A percentile compares a stretch with the other conserved stretches of the same genome.
Conservation (phyloP, 1,140 invertebrate species). For the Caerostris darwini region DNA sequence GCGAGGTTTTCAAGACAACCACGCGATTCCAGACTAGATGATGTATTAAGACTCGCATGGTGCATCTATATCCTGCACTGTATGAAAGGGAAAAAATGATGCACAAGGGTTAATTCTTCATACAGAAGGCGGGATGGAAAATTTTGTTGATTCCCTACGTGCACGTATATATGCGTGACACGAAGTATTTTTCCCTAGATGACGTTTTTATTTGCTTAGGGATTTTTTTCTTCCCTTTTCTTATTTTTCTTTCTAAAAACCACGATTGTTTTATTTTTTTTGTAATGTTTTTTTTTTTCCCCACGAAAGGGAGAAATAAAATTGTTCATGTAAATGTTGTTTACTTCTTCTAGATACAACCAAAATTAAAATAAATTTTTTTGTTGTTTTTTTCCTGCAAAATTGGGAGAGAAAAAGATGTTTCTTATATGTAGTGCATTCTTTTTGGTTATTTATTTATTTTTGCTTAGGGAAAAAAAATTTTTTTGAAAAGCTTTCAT, state of each 20-base stretch:
- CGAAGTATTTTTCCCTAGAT: not conserved
- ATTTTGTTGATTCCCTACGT: not conserved
- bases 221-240: not conserved
- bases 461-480: too few species aligned
- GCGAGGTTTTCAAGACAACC: not conserved
- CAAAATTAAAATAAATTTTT: too few species aligned
- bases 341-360: not conserved
- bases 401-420: too few species aligned
- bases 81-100: slow-evolving; percentile 25
- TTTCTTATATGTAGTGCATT: too few species aligned
- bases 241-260: not conserved
- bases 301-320: too few species aligned
- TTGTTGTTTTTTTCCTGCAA: too few species aligned
- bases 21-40: not conserved
- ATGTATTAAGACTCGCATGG: not conserved
- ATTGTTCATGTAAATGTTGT: too few species aligned
- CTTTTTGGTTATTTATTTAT: too few species aligned
- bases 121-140: not conserved
- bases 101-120: slow-evolving; percentile 40
- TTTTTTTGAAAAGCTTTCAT: too few species aligned
- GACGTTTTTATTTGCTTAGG: slow-evolving; percentile 32
- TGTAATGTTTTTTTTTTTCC: not conserved
- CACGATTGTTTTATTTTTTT: not conserved
- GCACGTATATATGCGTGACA: slow-evolving; percentile 38
- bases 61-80: not conserved